A percentile compares a stretch with the other conserved stretches of the same genome.
These are phyloP conservation scores for Harpalus rubripes DNA, from an alignment of 2,888 invertebrate species.

Conservation along the genomic window DNA sequence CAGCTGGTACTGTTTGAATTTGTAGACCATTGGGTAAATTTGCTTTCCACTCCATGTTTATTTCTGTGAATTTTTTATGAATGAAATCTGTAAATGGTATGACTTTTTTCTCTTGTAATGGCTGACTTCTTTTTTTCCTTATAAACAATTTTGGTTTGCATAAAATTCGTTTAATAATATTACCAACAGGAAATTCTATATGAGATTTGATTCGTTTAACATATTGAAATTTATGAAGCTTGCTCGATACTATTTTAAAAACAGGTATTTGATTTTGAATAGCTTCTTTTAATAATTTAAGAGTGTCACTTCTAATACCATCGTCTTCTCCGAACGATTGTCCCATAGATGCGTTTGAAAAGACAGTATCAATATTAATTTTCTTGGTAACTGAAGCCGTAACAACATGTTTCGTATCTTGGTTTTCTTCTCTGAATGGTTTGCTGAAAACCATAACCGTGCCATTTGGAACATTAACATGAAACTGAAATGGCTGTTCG, in stretches of 20 bases:
- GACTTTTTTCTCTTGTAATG: conserved; percentile 37
- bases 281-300: conserved; percentile 63
- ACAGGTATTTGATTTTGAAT: conserved; percentile 66
- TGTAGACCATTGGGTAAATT: conserved; percentile 68
- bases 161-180: conserved; percentile 64
- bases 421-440: conserved; percentile 31
- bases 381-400: conserved; percentile 40
- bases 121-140: conserved; percentile 4
- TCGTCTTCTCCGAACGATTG: not conserved
- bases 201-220: conserved; percentile 68
- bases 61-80: conserved; percentile 7
- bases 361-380: conserved; percentile 29
- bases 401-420: conserved; percentile 58
- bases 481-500: conserved; percentile 66
- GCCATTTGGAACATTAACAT: conserved; percentile 63
- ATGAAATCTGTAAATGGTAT: conserved; percentile 61
- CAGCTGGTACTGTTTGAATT: conserved; percentile 60
- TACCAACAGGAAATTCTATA: conserved; percentile 64
- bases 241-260: conserved; percentile 69
- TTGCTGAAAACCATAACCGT: conserved; percentile 67
- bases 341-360: not conserved
- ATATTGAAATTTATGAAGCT: conserved; percentile 68
- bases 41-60: conserved; percentile 62
- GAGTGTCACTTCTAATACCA: conserved; percentile 14
- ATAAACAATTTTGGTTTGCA: conserved; percentile 62